Base-by-base conservation (phyloP, 2,888 invertebrate species). In the Ischnura elegans region DNA sequence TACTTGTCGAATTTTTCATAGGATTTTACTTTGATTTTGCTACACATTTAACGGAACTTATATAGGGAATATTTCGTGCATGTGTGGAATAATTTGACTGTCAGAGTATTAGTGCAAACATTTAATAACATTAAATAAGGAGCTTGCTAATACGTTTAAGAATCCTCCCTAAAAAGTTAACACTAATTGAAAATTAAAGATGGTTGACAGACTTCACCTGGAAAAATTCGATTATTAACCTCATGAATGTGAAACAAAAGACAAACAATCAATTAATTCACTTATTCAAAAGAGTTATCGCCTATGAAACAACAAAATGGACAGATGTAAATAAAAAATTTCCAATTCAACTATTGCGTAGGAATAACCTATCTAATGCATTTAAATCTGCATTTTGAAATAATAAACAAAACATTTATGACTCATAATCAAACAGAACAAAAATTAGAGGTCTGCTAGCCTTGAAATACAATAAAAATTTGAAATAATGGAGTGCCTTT, bases 61-160 rank as follows among this genome's bases (percentile, higher is more conserved):
- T 66, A 25, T 45, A 25, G 36, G n/a, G 61, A 43, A 25, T 66
- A n/a, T 29, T 90, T 90, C 43, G 90, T 90, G 66, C 36, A 43
- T 61, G 43, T 90, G 43, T 87, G n/a, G 43, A 76, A 36, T 16
- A 90, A 90, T 43, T 66, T 61, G 90, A 90, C n/a, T 90, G 43
- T 87, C 76, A 76, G 76, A 76, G 76, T 76, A 76, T 76, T 36
- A 76, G 76, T 76, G 76, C 76, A 76, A 76, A 76, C 76, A 76
- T 76, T 76, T 36, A 76, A 76, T 76, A 76, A 76, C 76, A 76
- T 29, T 76, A 76, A 76, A 76, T 25, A 76, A 76, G 76, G 76
- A 76, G 29, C 16, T 76, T 36, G 29, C 76, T 76, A 76, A 76
- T 76, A 76, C 76, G 76, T 76, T 76, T 36, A 76, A 76, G 29